These are phyloP conservation scores for Oscheius sp. DNA, from an alignment of 2,888 invertebrate species.

Conservation along the genomic window DNA sequence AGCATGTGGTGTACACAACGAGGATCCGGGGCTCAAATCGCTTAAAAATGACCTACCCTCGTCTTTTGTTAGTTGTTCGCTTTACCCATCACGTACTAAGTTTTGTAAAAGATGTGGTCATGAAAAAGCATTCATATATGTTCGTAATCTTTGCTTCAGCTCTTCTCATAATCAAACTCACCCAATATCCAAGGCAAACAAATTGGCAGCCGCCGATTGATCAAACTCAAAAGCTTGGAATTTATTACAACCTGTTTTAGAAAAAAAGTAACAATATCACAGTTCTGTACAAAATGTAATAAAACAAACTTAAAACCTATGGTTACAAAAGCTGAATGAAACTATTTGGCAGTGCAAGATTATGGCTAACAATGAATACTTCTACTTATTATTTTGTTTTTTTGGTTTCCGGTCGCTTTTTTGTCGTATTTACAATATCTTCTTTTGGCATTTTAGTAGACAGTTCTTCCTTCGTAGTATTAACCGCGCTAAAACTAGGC, in stretches of 20 bases:
- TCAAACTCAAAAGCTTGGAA: background rate
- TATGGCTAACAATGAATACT: conserved; percentile 9
- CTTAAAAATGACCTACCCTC: background rate
- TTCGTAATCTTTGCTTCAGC: background rate
- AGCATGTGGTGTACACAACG: conserved; percentile 25
- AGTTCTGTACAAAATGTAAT: conserved; percentile 1
- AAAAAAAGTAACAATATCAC: conserved; percentile 16
- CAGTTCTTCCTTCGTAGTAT: conserved; percentile 41
- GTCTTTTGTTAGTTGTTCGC: background rate
- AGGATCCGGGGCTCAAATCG: conserved; percentile 7
- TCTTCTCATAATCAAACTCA: background rate
- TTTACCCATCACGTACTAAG: background rate
- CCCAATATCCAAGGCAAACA: background rate
- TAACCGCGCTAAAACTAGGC: conserved; percentile 40
- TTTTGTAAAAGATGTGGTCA: background rate
- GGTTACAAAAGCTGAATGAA: background rate
- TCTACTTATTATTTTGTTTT: conserved; percentile 36
- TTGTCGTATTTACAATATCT: conserved; percentile 32
- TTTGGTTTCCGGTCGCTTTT: conserved; percentile 30
- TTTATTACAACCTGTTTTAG: no score
- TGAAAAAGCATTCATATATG: background rate
- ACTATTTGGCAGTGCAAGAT: conserved; percentile 9
- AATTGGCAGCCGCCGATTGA: background rate
- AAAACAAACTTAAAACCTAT: conserved; percentile 2
- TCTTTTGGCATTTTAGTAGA: conserved; percentile 30